Conservation (phyloP, 2,888 invertebrate species). For the Synergus gifuensis region DNA sequence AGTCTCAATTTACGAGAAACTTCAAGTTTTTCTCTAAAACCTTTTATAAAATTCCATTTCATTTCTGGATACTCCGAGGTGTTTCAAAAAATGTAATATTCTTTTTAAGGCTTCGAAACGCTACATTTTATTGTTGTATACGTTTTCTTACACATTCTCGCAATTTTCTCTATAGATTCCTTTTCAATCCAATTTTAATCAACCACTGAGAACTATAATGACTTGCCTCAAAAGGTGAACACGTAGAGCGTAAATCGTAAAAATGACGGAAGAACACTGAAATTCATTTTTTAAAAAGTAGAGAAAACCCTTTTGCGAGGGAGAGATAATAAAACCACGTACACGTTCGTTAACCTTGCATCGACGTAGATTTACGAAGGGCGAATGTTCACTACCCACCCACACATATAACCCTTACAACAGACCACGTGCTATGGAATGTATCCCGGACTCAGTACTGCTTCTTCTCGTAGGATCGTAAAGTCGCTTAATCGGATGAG, state of each 20-base stretch:
- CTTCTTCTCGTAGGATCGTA: conserved; percentile 43
- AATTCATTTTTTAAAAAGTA: conserved; percentile 19
- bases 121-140: no score
- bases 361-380: conserved; percentile 45
- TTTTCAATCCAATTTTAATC: neutral
- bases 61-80: no score
- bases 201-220: neutral
- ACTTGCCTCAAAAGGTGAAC: neutral
- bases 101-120: no score
- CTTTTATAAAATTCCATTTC: no score
- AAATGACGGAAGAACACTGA: neutral
- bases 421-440: conserved; percentile 21
- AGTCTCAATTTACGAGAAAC: neutral
- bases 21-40: no score
- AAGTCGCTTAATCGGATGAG: conserved; percentile 53
- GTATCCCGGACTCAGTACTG: conserved; percentile 5
- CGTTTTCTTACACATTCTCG: no score
- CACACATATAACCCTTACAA: conserved; percentile 36
- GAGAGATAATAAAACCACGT: conserved; percentile 46
- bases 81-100: no score
- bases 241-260: neutral
- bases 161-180: no score
- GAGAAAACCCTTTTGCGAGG: neutral
- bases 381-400: conserved; percentile 43
- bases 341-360: conserved; percentile 51